Conservation (phyloP, 1,140 invertebrate genomes). For the Drosophila neocordata region DNA sequence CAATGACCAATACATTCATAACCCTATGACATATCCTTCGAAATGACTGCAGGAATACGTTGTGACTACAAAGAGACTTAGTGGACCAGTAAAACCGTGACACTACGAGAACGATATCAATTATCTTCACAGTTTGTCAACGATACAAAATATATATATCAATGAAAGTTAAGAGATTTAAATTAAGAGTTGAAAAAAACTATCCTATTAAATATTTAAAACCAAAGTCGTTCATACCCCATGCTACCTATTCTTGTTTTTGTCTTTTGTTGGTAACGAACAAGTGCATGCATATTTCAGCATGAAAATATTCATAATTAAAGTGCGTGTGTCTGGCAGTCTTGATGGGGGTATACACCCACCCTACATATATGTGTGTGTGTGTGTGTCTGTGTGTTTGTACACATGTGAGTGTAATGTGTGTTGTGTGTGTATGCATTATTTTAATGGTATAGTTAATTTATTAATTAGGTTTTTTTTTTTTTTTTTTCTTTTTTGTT, state of each 20-base stretch:
- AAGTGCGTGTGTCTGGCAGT: slow-evolving; percentile 61
- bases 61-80: too few relatives aligned
- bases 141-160: too few relatives aligned
- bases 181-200: too few relatives aligned
- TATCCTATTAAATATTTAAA: too few relatives aligned
- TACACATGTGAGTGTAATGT: not conserved
- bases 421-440: slow-evolving; percentile 51
- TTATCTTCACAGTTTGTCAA: too few relatives aligned
- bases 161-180: too few relatives aligned
- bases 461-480: slow-evolving; percentile 76
- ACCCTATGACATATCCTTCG: too few relatives aligned
- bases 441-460: slow-evolving; percentile 81
- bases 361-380: slow-evolving; percentile 8
- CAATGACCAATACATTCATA: too few relatives aligned
- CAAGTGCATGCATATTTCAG: slow-evolving; percentile 75
- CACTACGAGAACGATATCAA: too few relatives aligned
- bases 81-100: too few relatives aligned
- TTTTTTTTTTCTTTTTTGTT: slow-evolving; percentile 7
- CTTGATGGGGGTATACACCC: slow-evolving; percentile 19
- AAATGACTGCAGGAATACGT: too few relatives aligned
- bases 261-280: slow-evolving; percentile 16
- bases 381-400: slow-evolving; percentile 17
- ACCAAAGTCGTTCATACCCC: not conserved
- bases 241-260: not conserved
- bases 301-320: slow-evolving; percentile 81